Evolutionary conservation across 2,113 vertebrate genomes (phyloP).

Genomic region (Neopipo cinnamomea): DNA sequence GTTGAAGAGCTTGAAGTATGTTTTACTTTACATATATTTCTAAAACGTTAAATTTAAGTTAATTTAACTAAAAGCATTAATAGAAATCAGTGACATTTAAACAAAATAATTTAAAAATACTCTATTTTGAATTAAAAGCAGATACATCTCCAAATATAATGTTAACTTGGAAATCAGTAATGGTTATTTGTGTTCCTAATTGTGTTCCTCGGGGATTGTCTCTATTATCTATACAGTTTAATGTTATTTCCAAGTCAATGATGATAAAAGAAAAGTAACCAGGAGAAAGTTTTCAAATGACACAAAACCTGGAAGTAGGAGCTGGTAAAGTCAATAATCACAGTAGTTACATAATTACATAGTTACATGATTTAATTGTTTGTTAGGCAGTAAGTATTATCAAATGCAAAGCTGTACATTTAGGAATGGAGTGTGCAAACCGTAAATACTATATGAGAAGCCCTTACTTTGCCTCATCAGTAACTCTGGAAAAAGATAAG

Average conservation of each 20-base stretch:
- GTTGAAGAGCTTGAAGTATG: conserved; percentile 93
- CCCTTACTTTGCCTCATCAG: background rate
- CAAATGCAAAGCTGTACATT: background rate
- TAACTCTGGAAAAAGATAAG: background rate
- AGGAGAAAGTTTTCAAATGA: background rate
- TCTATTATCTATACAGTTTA: background rate
- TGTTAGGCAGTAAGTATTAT: background rate
- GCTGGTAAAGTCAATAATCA: background rate
- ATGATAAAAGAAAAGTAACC: background rate
- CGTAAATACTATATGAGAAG: rapidly evolving
- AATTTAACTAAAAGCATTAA: background rate
- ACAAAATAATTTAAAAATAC: background rate
- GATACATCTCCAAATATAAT: background rate
- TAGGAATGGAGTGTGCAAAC: background rate
- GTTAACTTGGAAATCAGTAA: background rate
- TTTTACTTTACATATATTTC: conserved; percentile 43
- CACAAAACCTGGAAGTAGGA: background rate
- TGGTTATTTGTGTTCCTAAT: background rate
- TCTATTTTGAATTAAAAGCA: background rate
- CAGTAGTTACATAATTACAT: background rate
- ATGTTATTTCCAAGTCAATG: background rate
- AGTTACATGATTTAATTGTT: background rate
- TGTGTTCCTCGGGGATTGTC: background rate
- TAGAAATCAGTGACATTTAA: background rate
- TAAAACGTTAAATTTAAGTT: background rate